A percentile compares a stretch with the other conserved stretches of the same genome.
Conservation (phyloP, 2,113 vertebrate species). For the Toxotes chatareus region DNA sequence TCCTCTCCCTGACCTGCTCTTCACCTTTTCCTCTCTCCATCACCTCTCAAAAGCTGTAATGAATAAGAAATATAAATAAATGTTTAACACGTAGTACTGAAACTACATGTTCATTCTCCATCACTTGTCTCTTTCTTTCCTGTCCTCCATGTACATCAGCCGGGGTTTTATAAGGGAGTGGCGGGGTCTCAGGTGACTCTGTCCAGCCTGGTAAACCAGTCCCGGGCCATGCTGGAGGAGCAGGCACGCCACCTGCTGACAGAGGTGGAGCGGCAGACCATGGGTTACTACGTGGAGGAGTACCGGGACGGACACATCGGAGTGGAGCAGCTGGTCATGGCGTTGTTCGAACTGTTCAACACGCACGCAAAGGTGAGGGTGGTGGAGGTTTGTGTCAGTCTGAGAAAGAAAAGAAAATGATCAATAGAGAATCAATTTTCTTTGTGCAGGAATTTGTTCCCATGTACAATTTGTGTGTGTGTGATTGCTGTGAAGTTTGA, state of each 20-base stretch:
- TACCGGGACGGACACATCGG: slow-evolving; percentile 91
- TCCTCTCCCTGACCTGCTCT: slow-evolving; percentile 16
- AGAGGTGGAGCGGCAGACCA: slow-evolving; percentile 89
- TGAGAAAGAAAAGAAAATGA: background rate
- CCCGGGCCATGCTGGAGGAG: slow-evolving; percentile 92
- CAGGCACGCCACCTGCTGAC: slow-evolving; percentile 93
- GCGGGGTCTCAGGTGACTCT: slow-evolving; percentile 96
- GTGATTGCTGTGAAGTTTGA: slow-evolving; percentile 11
- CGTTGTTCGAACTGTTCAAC: slow-evolving; percentile 95
- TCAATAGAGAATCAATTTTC: background rate
- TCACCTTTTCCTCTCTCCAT: slow-evolving; percentile 11
- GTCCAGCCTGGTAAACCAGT: slow-evolving; percentile 95
- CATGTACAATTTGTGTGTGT: slow-evolving; percentile 4
- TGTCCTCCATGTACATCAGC: slow-evolving; percentile 75
- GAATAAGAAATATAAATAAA: slow-evolving; percentile 3
- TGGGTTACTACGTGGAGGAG: slow-evolving; percentile 96
- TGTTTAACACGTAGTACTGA: background rate
- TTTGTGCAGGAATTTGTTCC: background rate
- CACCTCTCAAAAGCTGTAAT: background rate
- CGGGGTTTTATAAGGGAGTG: slow-evolving; percentile 92
- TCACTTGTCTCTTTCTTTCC: background rate
- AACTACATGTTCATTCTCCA: background rate
- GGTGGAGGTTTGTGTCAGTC: background rate
- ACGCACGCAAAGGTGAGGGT: slow-evolving; percentile 92
- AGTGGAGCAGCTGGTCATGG: slow-evolving; percentile 92